phyloP scores from a whole-genome alignment of 1,140 invertebrate species.

The Babylonia areolata region DNA sequence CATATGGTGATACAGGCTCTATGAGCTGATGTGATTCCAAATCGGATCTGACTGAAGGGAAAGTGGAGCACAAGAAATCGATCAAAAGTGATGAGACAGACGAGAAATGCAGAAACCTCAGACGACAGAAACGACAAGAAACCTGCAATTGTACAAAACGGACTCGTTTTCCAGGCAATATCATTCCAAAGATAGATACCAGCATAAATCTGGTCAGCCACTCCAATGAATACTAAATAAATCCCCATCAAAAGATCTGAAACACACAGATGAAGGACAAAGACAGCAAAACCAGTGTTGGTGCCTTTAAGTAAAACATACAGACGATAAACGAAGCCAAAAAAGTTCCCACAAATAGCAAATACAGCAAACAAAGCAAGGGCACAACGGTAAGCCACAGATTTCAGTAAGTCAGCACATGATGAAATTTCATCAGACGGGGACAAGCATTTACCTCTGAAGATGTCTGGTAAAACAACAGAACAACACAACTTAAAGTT shows the following conservation, averaged over 20 bases:
- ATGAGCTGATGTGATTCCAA: neutral
- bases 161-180: neutral
- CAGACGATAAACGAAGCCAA: neutral
- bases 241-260: neutral
- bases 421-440: conserved; percentile 56
- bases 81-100: neutral
- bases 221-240: neutral
- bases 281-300: neutral
- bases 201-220: neutral
- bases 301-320: too few relatives aligned
- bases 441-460: conserved; percentile 48
- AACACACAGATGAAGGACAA: conserved; percentile 7
- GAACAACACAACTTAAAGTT: conserved; percentile 58
- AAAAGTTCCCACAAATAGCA: neutral
- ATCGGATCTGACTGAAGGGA: neutral
- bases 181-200: neutral
- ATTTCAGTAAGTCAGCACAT: conserved; percentile 55
- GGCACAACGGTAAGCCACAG: conserved; percentile 40
- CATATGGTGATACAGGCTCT: neutral
- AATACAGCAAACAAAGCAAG: neutral
- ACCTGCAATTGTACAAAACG: neutral
- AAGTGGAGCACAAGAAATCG: neutral
- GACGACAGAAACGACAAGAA: neutral
- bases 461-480: conserved; percentile 26
- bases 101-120: neutral